A percentile compares a stretch with the other conserved stretches of the same genome.
Evolutionary conservation across 53 echinoderm and acorn worm species (phyloP).

Genomic region (Luidia sarsii): DNA sequence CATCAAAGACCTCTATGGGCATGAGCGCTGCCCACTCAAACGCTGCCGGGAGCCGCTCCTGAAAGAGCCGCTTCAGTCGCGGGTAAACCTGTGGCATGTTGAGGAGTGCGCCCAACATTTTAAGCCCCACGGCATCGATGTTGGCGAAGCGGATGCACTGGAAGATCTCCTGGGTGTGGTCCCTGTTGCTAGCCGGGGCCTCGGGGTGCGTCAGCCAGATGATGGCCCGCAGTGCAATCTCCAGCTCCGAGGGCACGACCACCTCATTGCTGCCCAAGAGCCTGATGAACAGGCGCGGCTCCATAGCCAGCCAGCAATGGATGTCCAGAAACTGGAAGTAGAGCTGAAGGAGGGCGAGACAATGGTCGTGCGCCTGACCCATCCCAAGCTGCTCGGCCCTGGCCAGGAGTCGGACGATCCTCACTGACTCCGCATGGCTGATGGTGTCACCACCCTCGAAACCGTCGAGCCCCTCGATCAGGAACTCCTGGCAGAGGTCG

Average conservation of each 20-base stretch:
- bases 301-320: neutral
- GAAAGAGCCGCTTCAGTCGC: neutral
- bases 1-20: neutral
- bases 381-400: constrained; percentile 16
- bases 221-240: neutral
- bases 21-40: constrained; percentile 14
- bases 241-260: neutral
- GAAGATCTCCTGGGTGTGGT: constrained; percentile 8
- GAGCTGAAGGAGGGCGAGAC: neutral
- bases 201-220: neutral
- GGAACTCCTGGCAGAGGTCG: constrained; percentile 65
- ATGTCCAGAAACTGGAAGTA: constrained; percentile 6
- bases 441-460: too few relatives aligned
- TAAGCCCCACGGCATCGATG: neutral
- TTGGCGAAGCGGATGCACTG: neutral
- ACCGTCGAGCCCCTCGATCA: neutral
- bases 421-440: neutral
- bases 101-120: neutral
- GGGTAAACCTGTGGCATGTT: neutral
- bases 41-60: neutral
- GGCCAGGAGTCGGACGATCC: neutral
- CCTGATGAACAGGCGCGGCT: constrained; percentile 23
- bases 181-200: neutral
- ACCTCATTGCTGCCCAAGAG: constrained; percentile 14
- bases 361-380: constrained; percentile 12